phyloP scores from a whole-genome alignment of 2,888 invertebrate species.

The Mesorhabditis belari region DNA sequence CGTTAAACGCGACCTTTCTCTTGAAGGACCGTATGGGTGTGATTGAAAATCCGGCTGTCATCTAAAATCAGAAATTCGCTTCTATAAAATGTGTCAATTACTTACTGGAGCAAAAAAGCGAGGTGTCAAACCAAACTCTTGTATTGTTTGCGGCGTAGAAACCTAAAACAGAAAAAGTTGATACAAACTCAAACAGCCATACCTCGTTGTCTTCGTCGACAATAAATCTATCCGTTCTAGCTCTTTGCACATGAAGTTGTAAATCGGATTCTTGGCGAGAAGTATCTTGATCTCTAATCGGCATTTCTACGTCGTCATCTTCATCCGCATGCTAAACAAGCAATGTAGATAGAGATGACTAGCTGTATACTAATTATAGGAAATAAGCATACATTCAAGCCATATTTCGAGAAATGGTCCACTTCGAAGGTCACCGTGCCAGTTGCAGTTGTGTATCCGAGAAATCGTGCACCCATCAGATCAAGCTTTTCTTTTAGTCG shows the following conservation, averaged over 20 bases:
- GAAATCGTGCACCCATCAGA: not conserved
- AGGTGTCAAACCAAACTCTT: too few species aligned
- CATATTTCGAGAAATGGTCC: not conserved
- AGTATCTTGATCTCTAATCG: not conserved
- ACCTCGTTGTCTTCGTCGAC: too few species aligned
- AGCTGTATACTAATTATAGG: not conserved
- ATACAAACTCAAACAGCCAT: too few species aligned
- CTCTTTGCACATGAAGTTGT: not conserved
- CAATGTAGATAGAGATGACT: not conserved
- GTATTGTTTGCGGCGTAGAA: too few species aligned
- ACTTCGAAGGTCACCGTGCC: not conserved
- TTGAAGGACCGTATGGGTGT: too few species aligned
- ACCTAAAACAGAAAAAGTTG: too few species aligned
- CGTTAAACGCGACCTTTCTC: too few species aligned
- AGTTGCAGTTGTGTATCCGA: not conserved
- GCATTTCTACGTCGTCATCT: not conserved
- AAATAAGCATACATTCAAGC: not conserved
- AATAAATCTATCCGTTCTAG: not conserved
- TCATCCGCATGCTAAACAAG: not conserved
- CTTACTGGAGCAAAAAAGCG: too few species aligned
- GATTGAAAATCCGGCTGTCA: too few species aligned
- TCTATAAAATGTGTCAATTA: too few species aligned
- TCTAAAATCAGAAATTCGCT: too few species aligned
- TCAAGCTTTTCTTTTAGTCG: not conserved
- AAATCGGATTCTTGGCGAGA: not conserved